Evolutionary conservation across 2,888 invertebrate genomes (phyloP).

Genomic region (Patella pellucida): DNA sequence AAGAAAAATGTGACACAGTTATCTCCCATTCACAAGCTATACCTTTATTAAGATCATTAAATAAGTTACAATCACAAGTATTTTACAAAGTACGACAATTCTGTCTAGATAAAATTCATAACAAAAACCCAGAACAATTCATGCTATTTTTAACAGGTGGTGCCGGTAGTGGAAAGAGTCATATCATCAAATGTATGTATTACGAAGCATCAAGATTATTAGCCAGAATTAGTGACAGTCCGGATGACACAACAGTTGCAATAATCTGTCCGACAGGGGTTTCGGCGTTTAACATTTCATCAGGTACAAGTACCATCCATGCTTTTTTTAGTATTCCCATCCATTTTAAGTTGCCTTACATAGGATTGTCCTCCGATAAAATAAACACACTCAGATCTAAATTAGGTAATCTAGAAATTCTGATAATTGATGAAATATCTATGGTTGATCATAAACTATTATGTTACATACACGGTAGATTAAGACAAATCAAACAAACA

Average conservation of each 20-base stretch:
- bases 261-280: not conserved
- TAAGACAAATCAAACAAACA: conserved; percentile 22
- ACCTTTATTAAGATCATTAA: conserved; percentile 19
- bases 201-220: conserved; percentile 22
- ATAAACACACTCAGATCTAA: conserved; percentile 16
- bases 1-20: too few relatives aligned
- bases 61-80: conserved; percentile 18
- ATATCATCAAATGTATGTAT: conserved; percentile 22
- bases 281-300: conserved; percentile 22
- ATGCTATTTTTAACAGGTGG: conserved; percentile 25
- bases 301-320: conserved; percentile 14
- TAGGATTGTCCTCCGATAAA: not conserved
- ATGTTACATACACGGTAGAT: conserved; percentile 20
- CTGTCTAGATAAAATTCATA: conserved; percentile 16
- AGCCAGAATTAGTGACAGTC: not conserved
- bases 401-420: conserved; percentile 15
- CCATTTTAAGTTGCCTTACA: not conserved
- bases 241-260: conserved; percentile 17
- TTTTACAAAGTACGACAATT: conserved; percentile 27
- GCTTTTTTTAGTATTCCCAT: not conserved
- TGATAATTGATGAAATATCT: conserved; percentile 27
- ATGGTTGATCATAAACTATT: conserved; percentile 18
- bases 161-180: conserved; percentile 19
- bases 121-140: not conserved
- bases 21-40: not conserved